These are phyloP conservation scores for Hoplias malabaricus DNA, from an alignment of 2,113 vertebrate species.

Conservation along the genomic window DNA sequence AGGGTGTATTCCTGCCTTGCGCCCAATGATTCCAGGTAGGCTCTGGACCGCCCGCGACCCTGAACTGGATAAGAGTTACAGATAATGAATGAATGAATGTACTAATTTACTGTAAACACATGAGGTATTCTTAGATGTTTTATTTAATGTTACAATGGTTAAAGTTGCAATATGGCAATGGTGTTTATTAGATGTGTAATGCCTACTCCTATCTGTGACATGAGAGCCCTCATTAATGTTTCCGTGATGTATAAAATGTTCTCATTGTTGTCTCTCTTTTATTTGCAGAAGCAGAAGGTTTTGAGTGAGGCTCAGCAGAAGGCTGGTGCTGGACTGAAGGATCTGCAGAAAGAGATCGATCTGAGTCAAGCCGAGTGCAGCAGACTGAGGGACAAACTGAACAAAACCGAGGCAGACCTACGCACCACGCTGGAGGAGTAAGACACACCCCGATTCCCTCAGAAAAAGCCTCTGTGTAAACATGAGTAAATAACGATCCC, in stretches of 20 bases:
- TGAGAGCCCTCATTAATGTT: too few relatives aligned
- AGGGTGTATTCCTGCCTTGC: too few relatives aligned
- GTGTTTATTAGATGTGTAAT: too few relatives aligned
- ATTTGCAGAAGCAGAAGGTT: conserved; percentile 74
- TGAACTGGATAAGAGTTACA: too few relatives aligned
- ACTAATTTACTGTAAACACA: too few relatives aligned
- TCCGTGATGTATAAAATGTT: neutral
- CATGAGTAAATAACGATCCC: neutral
- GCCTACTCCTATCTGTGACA: too few relatives aligned
- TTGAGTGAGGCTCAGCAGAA: conserved; percentile 73
- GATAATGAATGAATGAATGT: too few relatives aligned
- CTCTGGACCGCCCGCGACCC: too few relatives aligned
- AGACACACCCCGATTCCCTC: conserved; percentile 63
- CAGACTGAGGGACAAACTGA: conserved; percentile 74
- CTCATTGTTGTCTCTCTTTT: neutral
- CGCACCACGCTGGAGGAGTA: conserved; percentile 89
- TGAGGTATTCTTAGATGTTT: too few relatives aligned
- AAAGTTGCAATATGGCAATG: too few relatives aligned
- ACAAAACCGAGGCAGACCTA: conserved; percentile 84
- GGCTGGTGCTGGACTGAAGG: conserved; percentile 70
- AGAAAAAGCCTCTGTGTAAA: neutral
- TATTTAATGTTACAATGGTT: too few relatives aligned
- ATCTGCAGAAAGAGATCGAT: conserved; percentile 75
- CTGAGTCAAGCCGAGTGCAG: conserved; percentile 73
- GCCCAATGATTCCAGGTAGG: too few relatives aligned